A percentile compares a stretch with the other conserved stretches of the same genome.
These are phyloP conservation scores for Aspidoscelis tigris DNA, from an alignment of 2,113 vertebrate genomes.

Conservation along the genomic window DNA sequence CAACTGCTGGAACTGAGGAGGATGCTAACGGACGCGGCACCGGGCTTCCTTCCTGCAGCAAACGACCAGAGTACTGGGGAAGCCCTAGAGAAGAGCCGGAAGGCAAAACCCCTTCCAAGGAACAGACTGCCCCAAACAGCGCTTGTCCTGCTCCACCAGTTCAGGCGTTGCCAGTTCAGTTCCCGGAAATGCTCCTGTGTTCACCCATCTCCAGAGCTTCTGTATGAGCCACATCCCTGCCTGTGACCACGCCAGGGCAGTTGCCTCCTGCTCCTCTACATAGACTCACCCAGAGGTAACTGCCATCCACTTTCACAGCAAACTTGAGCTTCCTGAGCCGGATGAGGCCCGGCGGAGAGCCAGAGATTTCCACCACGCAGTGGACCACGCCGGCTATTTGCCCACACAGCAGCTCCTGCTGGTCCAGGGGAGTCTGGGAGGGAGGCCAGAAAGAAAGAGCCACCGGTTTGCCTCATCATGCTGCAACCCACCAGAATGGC, in stretches of 20 bases:
- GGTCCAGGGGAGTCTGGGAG: conserved; percentile 76
- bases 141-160: too few species aligned
- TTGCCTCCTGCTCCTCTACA: neutral
- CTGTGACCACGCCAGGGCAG: rapidly evolving
- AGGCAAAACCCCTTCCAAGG: neutral
- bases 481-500: too few species aligned
- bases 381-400: conserved; percentile 84
- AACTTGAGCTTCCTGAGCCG: conserved; percentile 83
- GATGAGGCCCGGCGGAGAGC: conserved; percentile 71
- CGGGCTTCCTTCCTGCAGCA: neutral
- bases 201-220: neutral
- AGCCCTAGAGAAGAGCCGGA: neutral
- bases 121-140: neutral
- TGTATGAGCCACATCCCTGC: neutral
- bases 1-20: too few species aligned
- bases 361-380: conserved; percentile 78
- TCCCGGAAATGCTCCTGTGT: neutral
- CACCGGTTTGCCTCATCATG: too few species aligned
- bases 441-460: neutral
- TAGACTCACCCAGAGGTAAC: conserved; percentile 83
- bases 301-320: conserved; percentile 73
- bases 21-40: neutral
- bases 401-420: conserved; percentile 87
- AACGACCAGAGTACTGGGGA: neutral
- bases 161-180: too few species aligned